phyloP scores from a whole-genome alignment of 1,140 invertebrate species.

The Bombus breviceps region DNA sequence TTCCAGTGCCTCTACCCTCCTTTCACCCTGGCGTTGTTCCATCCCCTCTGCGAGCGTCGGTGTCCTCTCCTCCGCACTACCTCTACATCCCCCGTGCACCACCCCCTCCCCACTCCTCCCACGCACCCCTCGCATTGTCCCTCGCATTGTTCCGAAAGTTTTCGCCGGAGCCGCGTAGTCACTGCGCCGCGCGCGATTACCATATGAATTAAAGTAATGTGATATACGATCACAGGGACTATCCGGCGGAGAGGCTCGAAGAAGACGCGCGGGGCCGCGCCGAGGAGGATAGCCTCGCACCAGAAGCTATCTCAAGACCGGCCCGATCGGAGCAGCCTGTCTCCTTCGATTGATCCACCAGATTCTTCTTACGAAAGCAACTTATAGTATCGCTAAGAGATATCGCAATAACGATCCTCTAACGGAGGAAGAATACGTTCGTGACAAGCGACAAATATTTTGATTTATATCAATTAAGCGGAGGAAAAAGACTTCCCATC shows the following conservation, averaged over 20 bases:
- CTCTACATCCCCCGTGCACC: conserved; percentile 32
- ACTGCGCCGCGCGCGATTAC: conserved; percentile 74
- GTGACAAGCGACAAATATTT: background rate
- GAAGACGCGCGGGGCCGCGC: conserved; percentile 48
- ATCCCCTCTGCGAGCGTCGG: conserved; percentile 25
- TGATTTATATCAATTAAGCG: background rate
- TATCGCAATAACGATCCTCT: no score
- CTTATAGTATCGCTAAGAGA: no score
- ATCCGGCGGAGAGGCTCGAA: conserved; percentile 52
- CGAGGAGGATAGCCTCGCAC: conserved; percentile 26
- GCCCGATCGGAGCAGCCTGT: background rate
- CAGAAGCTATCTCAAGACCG: conserved; percentile 36
- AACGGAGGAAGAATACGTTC: no score
- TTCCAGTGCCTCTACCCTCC: conserved; percentile 13
- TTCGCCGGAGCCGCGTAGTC: conserved; percentile 72
- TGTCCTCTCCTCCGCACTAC: conserved; percentile 36
- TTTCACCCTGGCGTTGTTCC: conserved; percentile 27
- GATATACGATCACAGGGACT: conserved; percentile 74
- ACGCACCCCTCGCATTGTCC: conserved; percentile 72
- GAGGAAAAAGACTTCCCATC: no score
- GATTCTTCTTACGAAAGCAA: background rate
- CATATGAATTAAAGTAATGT: conserved; percentile 83
- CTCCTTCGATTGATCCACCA: background rate
- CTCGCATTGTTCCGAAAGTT: conserved; percentile 80
- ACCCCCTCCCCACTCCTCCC: conserved; percentile 26